Percentiles rank a stretch among this genome's conserved stretches.
phyloP scores from a whole-genome alignment of 2,797 vertebrate species.

The Adelosebastes latens region DNA sequence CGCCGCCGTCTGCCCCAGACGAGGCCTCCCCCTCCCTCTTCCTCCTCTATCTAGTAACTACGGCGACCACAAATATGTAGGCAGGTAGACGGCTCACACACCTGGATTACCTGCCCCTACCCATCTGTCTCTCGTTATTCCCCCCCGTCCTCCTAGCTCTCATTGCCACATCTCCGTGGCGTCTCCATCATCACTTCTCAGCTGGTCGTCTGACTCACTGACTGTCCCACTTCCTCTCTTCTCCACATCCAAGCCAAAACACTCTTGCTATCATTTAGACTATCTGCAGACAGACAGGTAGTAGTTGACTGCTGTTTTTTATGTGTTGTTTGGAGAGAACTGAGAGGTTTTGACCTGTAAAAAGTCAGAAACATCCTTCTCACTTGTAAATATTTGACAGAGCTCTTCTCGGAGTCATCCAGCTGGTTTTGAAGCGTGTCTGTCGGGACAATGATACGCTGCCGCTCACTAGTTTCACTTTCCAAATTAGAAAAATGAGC shows the following conservation, averaged over 20 bases:
- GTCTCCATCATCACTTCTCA: slow-evolving; percentile 18
- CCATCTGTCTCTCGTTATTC: slow-evolving; percentile 19
- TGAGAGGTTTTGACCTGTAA: slow-evolving; percentile 1
- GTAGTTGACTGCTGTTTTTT: slow-evolving; percentile 11
- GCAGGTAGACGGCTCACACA: slow-evolving; percentile 74
- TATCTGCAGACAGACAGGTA: slow-evolving; percentile 4
- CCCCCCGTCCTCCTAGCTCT: background rate
- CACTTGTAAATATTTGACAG: slow-evolving; percentile 33
- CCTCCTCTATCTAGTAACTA: slow-evolving; percentile 47
- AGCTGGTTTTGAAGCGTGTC: slow-evolving; percentile 42
- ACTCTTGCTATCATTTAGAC: slow-evolving; percentile 24
- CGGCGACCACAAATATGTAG: slow-evolving; percentile 75
- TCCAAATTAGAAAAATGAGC: slow-evolving; percentile 39
- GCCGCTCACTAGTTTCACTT: slow-evolving; percentile 29
- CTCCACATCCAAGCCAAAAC: slow-evolving; percentile 14
- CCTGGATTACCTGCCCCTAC: slow-evolving; percentile 69
- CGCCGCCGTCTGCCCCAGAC: slow-evolving; percentile 60
- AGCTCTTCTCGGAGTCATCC: slow-evolving; percentile 1
- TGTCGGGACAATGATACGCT: slow-evolving; percentile 18
- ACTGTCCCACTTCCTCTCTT: slow-evolving; percentile 11
- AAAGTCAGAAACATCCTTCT: slow-evolving; percentile 24
- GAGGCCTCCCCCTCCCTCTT: slow-evolving; percentile 15
- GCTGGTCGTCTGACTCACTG: slow-evolving; percentile 5
- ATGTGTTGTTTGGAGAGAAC: background rate
- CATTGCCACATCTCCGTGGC: slow-evolving; percentile 6